These are phyloP conservation scores for Poliocrania exsul DNA, from an alignment of 2,797 vertebrate genomes.

Conservation along the genomic window DNA sequence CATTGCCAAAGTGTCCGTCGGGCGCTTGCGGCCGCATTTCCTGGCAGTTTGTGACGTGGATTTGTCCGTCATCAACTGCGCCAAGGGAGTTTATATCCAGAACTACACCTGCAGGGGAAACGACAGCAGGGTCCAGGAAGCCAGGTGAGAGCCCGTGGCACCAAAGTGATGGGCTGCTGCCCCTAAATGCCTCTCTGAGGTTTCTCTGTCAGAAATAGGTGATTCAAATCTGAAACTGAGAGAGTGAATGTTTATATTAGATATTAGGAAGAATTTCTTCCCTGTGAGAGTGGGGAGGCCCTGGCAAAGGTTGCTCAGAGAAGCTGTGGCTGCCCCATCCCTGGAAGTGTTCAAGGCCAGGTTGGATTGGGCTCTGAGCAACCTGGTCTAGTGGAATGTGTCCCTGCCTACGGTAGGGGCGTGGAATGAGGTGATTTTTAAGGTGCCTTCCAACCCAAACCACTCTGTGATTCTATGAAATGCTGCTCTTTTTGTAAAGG, in stretches of 20 bases:
- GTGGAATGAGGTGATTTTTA: neutral
- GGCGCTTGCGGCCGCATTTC: conserved; percentile 95
- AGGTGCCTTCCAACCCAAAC: neutral
- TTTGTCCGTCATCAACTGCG: conserved; percentile 87
- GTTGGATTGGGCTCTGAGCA: neutral
- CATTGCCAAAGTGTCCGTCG: conserved; percentile 97
- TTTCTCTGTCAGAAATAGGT: neutral
- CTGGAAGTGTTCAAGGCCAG: neutral
- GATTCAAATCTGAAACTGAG: neutral
- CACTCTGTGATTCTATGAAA: neutral
- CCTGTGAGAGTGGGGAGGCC: neutral
- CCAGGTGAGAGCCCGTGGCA: conserved; percentile 80
- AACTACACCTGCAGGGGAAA: conserved; percentile 85
- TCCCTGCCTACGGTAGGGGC: accelerated
- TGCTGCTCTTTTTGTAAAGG: neutral
- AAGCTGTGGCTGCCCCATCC: neutral
- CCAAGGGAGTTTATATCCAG: conserved; percentile 87
- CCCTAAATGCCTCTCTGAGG: neutral
- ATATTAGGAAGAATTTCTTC: neutral
- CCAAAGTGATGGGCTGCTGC: neutral
- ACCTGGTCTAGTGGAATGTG: neutral
- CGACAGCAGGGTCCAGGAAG: conserved; percentile 88
- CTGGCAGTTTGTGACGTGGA: conserved; percentile 86
- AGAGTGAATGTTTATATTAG: neutral
- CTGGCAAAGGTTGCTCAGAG: neutral